phyloP scores from a whole-genome alignment of 2,888 invertebrate genomes.

The Meloe dianella region DNA sequence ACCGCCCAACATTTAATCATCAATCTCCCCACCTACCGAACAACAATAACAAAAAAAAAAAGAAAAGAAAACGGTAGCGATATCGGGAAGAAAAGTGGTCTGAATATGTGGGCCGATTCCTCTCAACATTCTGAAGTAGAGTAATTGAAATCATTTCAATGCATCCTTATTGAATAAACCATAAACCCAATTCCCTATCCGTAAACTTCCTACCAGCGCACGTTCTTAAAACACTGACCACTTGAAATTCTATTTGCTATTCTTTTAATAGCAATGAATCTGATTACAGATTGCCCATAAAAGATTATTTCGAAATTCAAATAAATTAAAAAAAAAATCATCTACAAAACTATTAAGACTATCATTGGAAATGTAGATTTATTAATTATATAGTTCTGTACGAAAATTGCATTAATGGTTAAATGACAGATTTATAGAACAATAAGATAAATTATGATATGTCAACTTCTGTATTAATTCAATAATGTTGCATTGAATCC shows the following conservation, averaged over 20 bases:
- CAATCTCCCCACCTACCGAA: background rate
- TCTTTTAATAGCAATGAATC: slow-evolving; percentile 1
- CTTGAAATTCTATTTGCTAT: slow-evolving; percentile 12
- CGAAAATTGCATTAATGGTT: background rate
- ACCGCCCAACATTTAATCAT: slow-evolving; percentile 22
- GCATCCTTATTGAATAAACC: slow-evolving; percentile 55
- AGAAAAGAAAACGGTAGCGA: background rate
- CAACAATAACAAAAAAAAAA: background rate
- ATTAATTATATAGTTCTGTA: background rate
- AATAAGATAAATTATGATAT: slow-evolving; percentile 24
- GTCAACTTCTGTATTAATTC: slow-evolving; percentile 27
- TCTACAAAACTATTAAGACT: background rate
- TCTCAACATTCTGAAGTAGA: slow-evolving; percentile 31
- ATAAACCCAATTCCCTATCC: slow-evolving; percentile 41
- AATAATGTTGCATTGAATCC: slow-evolving; percentile 33
- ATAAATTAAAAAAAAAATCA: background rate
- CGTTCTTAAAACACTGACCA: slow-evolving; percentile 38
- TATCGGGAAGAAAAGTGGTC: background rate
- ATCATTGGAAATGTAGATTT: background rate
- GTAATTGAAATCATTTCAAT: slow-evolving; percentile 42
- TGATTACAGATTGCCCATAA: background rate
- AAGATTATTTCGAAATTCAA: background rate
- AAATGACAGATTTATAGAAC: slow-evolving; percentile 14
- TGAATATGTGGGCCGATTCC: background rate
- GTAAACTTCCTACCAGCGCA: slow-evolving; percentile 47